These are phyloP conservation scores for Sula dactylatra DNA, from an alignment of 2,113 vertebrate genomes.

Conservation along the genomic window DNA sequence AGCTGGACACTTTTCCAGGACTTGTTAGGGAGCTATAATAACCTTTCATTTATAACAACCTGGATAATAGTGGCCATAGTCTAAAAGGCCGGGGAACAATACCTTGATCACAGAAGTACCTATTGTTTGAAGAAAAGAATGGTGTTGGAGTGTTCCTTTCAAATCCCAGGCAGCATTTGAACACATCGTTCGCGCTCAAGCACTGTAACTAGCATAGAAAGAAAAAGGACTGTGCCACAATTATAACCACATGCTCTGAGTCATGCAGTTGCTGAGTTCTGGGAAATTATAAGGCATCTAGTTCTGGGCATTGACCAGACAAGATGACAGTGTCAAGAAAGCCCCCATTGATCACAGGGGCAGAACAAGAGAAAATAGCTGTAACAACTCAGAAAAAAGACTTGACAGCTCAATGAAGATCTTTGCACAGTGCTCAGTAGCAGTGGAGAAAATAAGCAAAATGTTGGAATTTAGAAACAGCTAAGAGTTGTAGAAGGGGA, in stretches of 20 bases:
- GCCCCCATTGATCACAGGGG: conserved; percentile 49
- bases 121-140: conserved; percentile 65
- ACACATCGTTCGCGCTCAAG: conserved; percentile 38
- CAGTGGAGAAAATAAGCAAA: conserved; percentile 7
- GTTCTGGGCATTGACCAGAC: conserved; percentile 62
- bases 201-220: conserved; percentile 44
- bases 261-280: conserved; percentile 44
- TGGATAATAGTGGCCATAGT: conserved; percentile 24
- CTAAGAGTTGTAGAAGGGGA: not conserved
- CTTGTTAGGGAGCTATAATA: conserved; percentile 39
- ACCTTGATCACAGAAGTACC: conserved; percentile 27
- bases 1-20: conserved; percentile 11
- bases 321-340: conserved; percentile 65
- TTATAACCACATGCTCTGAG: conserved; percentile 64
- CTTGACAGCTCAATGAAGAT: conserved; percentile 61
- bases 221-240: conserved; percentile 59
- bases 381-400: conserved; percentile 49
- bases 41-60: conserved; percentile 51
- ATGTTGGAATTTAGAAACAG: conserved; percentile 12
- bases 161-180: conserved; percentile 61
- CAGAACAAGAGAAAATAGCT: conserved; percentile 67
- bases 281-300: conserved; percentile 61
- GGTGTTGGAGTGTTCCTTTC: conserved; percentile 49
- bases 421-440: not conserved
- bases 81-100: conserved; percentile 23